phyloP scores from a whole-genome alignment of 2,888 invertebrate genomes.

The Agrilus cyanescens region DNA sequence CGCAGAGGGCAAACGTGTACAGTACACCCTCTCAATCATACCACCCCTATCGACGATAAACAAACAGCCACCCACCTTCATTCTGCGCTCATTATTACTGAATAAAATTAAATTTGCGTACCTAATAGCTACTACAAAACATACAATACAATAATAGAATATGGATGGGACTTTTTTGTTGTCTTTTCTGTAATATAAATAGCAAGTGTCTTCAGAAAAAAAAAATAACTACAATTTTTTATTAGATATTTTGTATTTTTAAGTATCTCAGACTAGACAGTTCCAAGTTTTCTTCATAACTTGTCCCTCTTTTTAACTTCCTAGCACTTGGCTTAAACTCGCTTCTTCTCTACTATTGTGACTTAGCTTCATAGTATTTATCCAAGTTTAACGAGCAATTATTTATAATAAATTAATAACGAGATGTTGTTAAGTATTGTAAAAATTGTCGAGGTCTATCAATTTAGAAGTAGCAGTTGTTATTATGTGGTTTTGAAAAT shows the following conservation, averaged over 20 bases:
- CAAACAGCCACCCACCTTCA: conserved; percentile 5
- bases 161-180: too few relatives aligned
- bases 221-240: too few relatives aligned
- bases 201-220: too few relatives aligned
- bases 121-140: too few relatives aligned
- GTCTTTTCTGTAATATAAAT: too few relatives aligned
- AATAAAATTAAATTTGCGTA: too few relatives aligned
- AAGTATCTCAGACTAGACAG: too few relatives aligned
- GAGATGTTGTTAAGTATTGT: conserved; percentile 23
- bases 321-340: conserved; percentile 13
- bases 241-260: too few relatives aligned
- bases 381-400: conserved; percentile 21
- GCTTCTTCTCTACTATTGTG: conserved; percentile 16
- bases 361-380: conserved; percentile 20
- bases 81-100: too few relatives aligned
- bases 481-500: conserved; percentile 29
- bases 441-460: conserved; percentile 28
- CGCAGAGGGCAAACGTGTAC: conserved; percentile 29
- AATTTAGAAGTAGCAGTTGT: conserved; percentile 18
- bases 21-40: conserved; percentile 30
- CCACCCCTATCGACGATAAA: conserved; percentile 33
- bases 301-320: conserved; percentile 31
- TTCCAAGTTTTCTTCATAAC: conserved; percentile 20
- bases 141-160: too few relatives aligned
- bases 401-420: conserved; percentile 8